Evolutionary conservation across 2,113 vertebrate species (phyloP).

Genomic region (Cebidichthys violaceus): DNA sequence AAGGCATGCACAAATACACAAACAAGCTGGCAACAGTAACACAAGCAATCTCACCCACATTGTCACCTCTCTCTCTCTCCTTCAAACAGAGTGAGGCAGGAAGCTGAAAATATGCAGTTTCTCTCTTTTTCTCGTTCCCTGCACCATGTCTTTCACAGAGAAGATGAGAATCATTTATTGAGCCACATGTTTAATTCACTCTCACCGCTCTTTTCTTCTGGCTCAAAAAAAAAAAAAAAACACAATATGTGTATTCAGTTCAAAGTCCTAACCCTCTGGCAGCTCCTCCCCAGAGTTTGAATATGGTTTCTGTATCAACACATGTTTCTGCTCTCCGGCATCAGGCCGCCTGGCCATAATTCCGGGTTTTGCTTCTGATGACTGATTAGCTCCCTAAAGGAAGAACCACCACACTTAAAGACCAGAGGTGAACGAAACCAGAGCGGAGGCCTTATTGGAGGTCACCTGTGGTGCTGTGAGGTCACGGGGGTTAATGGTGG

Average conservation of each 20-base stretch:
- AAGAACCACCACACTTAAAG: constrained; percentile 17
- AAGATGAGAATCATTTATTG: constrained; percentile 2
- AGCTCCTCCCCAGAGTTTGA: constrained; percentile 10
- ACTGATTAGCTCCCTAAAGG: constrained; percentile 38
- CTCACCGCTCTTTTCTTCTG: neutral
- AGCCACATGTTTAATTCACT: constrained; percentile 10
- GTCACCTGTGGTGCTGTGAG: constrained; percentile 57
- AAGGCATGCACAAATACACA: constrained; percentile 34
- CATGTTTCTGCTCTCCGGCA: neutral
- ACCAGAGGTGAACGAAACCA: constrained; percentile 56
- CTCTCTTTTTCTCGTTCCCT: constrained; percentile 6
- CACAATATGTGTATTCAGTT: constrained; percentile 26
- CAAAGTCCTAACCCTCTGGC: constrained; percentile 35
- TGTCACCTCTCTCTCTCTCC: neutral
- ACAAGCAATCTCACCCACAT: constrained; percentile 21
- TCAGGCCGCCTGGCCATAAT: neutral
- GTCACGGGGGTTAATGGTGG: constrained; percentile 57
- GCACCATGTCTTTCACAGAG: neutral
- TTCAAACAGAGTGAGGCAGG: neutral
- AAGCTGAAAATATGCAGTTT: constrained; percentile 3
- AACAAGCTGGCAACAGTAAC: constrained; percentile 29
- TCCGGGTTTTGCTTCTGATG: constrained; percentile 27
- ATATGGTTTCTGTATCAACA: constrained; percentile 42
- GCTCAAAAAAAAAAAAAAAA: constrained; percentile 25
- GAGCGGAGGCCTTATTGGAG: constrained; percentile 35